phyloP scores from a whole-genome alignment of 2,888 invertebrate species.

The Rhaphigaster nebulosa region DNA sequence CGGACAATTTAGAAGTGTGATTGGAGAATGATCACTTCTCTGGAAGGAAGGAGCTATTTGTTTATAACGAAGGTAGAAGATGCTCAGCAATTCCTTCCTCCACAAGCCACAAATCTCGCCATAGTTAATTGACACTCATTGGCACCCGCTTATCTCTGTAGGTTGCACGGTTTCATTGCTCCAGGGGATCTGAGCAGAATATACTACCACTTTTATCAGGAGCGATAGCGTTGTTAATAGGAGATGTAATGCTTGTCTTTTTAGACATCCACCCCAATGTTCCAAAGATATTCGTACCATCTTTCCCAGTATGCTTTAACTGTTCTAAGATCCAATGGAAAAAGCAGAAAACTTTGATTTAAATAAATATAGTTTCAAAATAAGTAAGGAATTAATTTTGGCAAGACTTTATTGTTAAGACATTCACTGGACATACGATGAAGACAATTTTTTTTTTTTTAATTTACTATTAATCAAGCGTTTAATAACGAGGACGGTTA shows the following conservation, averaged over 20 bases:
- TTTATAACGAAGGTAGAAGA: neutral
- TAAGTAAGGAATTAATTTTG: too few relatives aligned
- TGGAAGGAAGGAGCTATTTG: neutral
- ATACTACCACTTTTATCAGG: constrained; percentile 29
- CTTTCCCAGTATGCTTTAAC: neutral
- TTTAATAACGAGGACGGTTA: too few relatives aligned
- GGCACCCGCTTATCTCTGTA: constrained; percentile 42
- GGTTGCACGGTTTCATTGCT: constrained; percentile 5
- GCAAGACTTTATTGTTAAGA: too few relatives aligned
- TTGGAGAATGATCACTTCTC: neutral
- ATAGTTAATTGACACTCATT: constrained; percentile 52
- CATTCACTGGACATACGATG: too few relatives aligned
- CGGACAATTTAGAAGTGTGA: too few relatives aligned
- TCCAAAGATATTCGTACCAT: neutral
- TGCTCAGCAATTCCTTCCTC: neutral
- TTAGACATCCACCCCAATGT: neutral
- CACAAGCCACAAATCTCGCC: constrained; percentile 9
- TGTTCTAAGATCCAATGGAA: too few relatives aligned
- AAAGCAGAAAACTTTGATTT: too few relatives aligned
- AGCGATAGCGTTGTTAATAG: neutral
- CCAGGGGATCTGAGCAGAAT: neutral
- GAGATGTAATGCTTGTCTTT: neutral
- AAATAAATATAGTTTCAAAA: too few relatives aligned
- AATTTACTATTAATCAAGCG: too few relatives aligned
- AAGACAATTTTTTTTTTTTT: too few relatives aligned